These are phyloP conservation scores for Polyommatus iphigenia DNA, from an alignment of 2,888 invertebrate genomes.

Conservation along the genomic window DNA sequence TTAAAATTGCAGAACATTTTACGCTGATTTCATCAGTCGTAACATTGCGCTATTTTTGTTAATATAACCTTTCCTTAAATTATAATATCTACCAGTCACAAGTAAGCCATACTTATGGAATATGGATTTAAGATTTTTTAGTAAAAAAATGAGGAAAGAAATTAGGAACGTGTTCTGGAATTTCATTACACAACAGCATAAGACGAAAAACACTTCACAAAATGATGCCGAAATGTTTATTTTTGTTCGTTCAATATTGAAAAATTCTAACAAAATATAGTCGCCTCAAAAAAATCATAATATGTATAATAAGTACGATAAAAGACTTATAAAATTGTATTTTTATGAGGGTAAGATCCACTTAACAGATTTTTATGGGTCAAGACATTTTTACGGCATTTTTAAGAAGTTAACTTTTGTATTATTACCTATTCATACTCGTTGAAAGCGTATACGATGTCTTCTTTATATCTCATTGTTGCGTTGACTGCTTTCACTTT, in stretches of 20 bases:
- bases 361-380: constrained; percentile 29
- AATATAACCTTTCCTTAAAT: no score
- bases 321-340: constrained; percentile 23
- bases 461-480: background rate
- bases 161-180: background rate
- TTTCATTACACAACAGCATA: background rate
- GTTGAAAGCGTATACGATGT: constrained; percentile 7
- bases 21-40: no score
- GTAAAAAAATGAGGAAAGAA: background rate
- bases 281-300: background rate
- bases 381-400: constrained; percentile 20
- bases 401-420: constrained; percentile 20
- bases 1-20: no score
- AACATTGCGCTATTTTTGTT: no score
- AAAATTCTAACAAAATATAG: background rate
- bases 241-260: background rate
- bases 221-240: background rate
- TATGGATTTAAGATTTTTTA: no score
- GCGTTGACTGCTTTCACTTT: constrained; percentile 3
- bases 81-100: background rate
- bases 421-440: constrained; percentile 14
- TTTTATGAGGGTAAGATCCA: constrained; percentile 27
- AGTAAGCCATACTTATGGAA: background rate
- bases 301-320: background rate
- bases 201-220: constrained; percentile 4